Evolutionary conservation across 1,140 invertebrate genomes (phyloP), one percentile per base, ranked within the genome.

Genomic region (Orchesella cincta): DNA sequence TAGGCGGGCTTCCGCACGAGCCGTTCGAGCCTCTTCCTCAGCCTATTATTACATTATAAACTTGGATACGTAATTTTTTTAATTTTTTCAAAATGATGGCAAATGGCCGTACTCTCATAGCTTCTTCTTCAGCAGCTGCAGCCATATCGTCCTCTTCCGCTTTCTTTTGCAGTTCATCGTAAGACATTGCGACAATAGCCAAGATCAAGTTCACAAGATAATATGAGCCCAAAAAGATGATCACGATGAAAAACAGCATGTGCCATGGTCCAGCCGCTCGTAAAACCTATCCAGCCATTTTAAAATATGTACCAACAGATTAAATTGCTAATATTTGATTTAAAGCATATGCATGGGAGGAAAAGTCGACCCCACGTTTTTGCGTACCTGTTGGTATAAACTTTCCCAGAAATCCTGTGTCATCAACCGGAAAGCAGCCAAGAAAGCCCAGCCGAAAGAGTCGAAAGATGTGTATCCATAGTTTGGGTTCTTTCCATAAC

Each of bases 171-270:
- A 98, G 90, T 86, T 98, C 96, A 86, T 98, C 95, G 87, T 99
- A 98, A 23, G 96, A 98, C 96, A 99, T 98, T 82, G 97, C 96
- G 86, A 98, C 97, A 88, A 98, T 98, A 85, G 97, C 97, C 88
- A 99, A 93, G 86, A 98, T 99, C 88, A 99, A 92, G 88, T 99
- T 99, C 79, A 98, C 95, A 83, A 98, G 91, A 89, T 98, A 99
- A 88, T 98, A 98, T 71, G 97, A 98, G 82, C 97, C 96, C 84
- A 98, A 89, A 88, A 99, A 97, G 86, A 99, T 98, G 85, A 98
- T 97, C 76, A 98, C 93, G 83, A 98, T 94, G 89, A 99, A 99
- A 89, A 98, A 99, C 81, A 97, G 86, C 89, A 98, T 96, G 87
- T 98, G 95, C 93, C 94, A 96, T 64, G 95, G 95, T 80, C 97